These are phyloP conservation scores for Doryteuthis pealeii DNA, from an alignment of 1,140 invertebrate genomes.

Conservation along the genomic window DNA sequence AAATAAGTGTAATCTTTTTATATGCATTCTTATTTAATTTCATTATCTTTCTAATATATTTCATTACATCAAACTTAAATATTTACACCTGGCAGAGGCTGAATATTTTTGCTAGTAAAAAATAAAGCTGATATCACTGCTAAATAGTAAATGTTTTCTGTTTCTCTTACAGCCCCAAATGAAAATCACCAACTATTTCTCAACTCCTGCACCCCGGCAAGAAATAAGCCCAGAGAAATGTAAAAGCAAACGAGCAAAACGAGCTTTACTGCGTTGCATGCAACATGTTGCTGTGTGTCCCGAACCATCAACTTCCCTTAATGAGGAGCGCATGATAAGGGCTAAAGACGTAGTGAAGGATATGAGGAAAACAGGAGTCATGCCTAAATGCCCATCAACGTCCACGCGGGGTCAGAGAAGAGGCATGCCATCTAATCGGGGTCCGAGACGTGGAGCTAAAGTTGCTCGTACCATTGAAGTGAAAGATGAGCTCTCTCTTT, in stretches of 20 bases:
- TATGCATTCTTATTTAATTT: too few species aligned
- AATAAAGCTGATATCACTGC: too few species aligned
- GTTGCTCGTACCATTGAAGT: neutral
- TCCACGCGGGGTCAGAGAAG: neutral
- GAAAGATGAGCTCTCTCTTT: neutral
- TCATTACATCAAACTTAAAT: too few species aligned
- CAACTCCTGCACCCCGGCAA: slow-evolving; percentile 34
- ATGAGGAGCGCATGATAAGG: slow-evolving; percentile 16
- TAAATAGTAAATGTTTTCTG: too few species aligned
- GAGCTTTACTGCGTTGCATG: slow-evolving; percentile 15
- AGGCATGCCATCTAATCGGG: neutral
- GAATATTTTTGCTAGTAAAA: too few species aligned
- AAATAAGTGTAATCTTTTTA: too few species aligned
- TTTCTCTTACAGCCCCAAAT: slow-evolving; percentile 36
- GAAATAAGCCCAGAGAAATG: slow-evolving; percentile 22
- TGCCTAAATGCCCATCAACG: too few species aligned
- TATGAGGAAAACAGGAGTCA: slow-evolving; percentile 2
- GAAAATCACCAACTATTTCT: slow-evolving; percentile 41
- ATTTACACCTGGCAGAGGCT: too few species aligned
- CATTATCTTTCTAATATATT: too few species aligned
- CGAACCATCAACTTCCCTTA: slow-evolving; percentile 21
- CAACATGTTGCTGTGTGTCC: neutral
- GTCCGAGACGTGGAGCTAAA: neutral
- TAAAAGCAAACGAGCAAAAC: slow-evolving; percentile 37
- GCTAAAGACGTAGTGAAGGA: slow-evolving; percentile 12